A percentile compares a stretch with the other conserved stretches of the same genome.
Conservation (phyloP, 2,113 vertebrate genomes). For the Lepisosteus osseus region DNA sequence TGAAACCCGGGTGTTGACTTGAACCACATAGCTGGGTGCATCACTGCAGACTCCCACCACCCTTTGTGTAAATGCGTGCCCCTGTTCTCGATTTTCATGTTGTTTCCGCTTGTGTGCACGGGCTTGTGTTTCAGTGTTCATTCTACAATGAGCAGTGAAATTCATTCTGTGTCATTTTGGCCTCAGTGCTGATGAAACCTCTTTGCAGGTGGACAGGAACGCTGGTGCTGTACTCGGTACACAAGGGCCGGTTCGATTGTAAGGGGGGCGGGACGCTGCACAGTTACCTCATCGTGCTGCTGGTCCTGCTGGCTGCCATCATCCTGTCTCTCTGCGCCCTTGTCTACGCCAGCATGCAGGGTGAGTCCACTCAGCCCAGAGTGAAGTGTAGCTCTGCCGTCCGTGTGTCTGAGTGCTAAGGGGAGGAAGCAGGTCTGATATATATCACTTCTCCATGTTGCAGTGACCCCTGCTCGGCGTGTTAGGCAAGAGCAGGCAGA, state of each 20-base stretch:
- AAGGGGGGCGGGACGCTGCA: conserved; percentile 69
- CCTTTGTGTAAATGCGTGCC: too few relatives aligned
- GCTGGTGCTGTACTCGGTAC: conserved; percentile 71
- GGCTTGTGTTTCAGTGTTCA: too few relatives aligned
- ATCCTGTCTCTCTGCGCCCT: conserved; percentile 76
- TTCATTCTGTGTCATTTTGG: background rate
- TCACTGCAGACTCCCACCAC: too few relatives aligned
- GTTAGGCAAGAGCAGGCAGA: too few relatives aligned
- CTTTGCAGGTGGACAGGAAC: conserved; percentile 83
- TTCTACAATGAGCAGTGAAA: too few relatives aligned
- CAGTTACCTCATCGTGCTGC: conserved; percentile 80
- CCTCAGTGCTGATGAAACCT: background rate
- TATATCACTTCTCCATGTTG: too few relatives aligned
- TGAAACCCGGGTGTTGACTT: too few relatives aligned
- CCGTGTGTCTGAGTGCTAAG: background rate
- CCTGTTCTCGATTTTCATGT: too few relatives aligned
- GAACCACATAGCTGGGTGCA: too few relatives aligned
- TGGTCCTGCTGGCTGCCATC: conserved; percentile 77
- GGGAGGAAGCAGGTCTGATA: background rate
- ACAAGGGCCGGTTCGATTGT: conserved; percentile 76
- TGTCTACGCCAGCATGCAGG: conserved; percentile 86
- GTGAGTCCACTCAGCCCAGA: conserved; percentile 49
- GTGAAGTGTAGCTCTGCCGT: background rate
- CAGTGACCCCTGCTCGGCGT: too few relatives aligned
- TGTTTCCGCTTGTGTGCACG: too few relatives aligned